These are phyloP conservation scores for Dicycla oo DNA, from an alignment of 2,888 invertebrate species.

Conservation along the genomic window DNA sequence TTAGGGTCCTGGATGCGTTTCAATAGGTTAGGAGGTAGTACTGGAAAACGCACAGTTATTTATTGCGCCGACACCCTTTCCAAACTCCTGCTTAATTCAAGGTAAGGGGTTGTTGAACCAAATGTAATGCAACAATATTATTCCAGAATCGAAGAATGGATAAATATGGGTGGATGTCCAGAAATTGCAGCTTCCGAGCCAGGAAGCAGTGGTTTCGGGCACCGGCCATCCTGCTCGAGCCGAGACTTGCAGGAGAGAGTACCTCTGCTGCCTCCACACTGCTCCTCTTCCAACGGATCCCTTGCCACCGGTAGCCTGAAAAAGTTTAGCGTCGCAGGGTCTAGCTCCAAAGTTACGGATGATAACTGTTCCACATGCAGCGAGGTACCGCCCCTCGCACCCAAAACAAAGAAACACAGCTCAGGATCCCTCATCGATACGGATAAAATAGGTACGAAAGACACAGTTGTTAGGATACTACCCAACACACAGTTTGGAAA, in stretches of 20 bases:
- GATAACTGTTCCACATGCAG: slow-evolving; percentile 85
- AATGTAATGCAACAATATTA: neutral
- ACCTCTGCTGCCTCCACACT: slow-evolving; percentile 85
- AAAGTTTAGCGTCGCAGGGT: slow-evolving; percentile 81
- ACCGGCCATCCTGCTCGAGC: slow-evolving; percentile 76
- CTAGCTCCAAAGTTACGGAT: slow-evolving; percentile 79
- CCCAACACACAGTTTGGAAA: slow-evolving; percentile 84
- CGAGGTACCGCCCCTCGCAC: slow-evolving; percentile 84
- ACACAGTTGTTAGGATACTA: slow-evolving; percentile 87
- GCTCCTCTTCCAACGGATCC: slow-evolving; percentile 87
- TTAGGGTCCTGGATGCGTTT: neutral
- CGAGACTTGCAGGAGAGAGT: slow-evolving; percentile 84
- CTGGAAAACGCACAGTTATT: neutral
- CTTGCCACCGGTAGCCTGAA: slow-evolving; percentile 84
- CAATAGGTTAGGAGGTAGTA: neutral
- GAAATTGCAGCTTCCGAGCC: slow-evolving; percentile 80
- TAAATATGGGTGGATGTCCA: slow-evolving; percentile 84
- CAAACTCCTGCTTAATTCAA: neutral
- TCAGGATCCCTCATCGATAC: slow-evolving; percentile 86
- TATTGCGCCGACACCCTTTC: neutral
- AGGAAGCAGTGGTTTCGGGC: slow-evolving; percentile 78
- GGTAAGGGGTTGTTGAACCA: neutral
- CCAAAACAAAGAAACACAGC: slow-evolving; percentile 86
- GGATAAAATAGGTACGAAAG: slow-evolving; percentile 83
- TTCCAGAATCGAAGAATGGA: slow-evolving; percentile 81